Evolutionary conservation across 2,113 vertebrate species (phyloP).

Genomic region (Platichthys flesus): DNA sequence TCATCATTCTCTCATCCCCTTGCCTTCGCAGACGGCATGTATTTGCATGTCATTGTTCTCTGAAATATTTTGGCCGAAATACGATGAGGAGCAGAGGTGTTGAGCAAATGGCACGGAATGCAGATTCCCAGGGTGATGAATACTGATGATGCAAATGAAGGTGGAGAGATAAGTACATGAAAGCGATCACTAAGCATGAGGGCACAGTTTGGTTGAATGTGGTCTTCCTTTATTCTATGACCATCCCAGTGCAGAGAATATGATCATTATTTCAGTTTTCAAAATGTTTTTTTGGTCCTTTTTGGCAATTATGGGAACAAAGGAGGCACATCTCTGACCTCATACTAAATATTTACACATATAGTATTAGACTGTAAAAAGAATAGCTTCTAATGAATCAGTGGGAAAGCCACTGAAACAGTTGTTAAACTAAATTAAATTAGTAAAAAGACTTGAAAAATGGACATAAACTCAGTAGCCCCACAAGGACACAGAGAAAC

Average conservation of each 20-base stretch:
- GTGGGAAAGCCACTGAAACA: not conserved
- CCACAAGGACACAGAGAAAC: too few relatives aligned
- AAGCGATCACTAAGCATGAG: constrained; percentile 29
- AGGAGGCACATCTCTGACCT: too few relatives aligned
- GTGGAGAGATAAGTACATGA: constrained; percentile 40
- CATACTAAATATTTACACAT: too few relatives aligned
- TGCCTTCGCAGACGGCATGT: not conserved
- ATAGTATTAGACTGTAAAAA: too few relatives aligned
- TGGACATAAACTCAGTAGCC: not conserved
- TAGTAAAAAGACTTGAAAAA: not conserved
- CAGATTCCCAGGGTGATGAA: constrained; percentile 60
- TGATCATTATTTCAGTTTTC: not conserved
- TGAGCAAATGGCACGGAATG: constrained; percentile 44
- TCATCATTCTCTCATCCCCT: constrained; percentile 11
- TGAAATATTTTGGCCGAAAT: constrained; percentile 46
- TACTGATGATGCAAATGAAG: constrained; percentile 56
- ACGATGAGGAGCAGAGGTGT: constrained; percentile 47
- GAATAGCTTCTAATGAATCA: too few relatives aligned
- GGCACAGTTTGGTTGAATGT: constrained; percentile 22
- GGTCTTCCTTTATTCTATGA: not conserved
- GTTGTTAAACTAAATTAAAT: not conserved
- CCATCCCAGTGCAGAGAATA: not conserved
- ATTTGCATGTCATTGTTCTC: constrained; percentile 42
- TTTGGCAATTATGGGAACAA: too few relatives aligned
- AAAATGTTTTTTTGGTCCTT: too few relatives aligned